A percentile compares a stretch with the other conserved stretches of the same genome.
Evolutionary conservation across 2,113 vertebrate species (phyloP).

Genomic region (Petrocephalus zakoni): DNA sequence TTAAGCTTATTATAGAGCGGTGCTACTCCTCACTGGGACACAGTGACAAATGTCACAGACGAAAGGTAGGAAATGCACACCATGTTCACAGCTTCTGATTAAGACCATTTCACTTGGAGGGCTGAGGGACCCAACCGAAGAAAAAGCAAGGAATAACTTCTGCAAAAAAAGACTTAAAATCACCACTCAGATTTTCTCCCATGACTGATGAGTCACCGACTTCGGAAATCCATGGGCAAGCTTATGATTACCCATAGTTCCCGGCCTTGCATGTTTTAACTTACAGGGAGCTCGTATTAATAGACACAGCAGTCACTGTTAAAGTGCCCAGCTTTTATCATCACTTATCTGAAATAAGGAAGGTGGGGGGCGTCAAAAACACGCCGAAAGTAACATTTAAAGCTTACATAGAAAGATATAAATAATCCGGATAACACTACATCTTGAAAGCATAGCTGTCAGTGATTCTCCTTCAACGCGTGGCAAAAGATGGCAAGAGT

Average conservation of each 20-base stretch:
- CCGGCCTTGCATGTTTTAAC: constrained; percentile 14
- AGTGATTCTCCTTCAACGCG: neutral
- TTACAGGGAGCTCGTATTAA: constrained; percentile 13
- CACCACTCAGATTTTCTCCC: neutral
- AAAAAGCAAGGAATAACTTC: neutral
- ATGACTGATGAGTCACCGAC: constrained; percentile 1
- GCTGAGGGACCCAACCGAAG: neutral
- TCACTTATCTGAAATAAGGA: constrained; percentile 24
- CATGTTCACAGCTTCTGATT: neutral
- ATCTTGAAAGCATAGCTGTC: constrained; percentile 21
- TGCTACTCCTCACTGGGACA: neutral
- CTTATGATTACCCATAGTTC: neutral
- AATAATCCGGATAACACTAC: neutral
- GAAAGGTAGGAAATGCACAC: neutral
- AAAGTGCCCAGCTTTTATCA: constrained; percentile 27
- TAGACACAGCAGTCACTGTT: constrained; percentile 22
- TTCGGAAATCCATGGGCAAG: neutral
- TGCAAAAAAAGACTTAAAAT: neutral
- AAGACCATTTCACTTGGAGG: neutral
- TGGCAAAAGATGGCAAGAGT: neutral
- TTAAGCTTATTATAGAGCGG: neutral
- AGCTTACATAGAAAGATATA: constrained; percentile 24
- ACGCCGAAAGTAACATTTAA: constrained; percentile 16
- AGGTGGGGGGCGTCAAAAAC: constrained; percentile 2
- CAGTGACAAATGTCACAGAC: neutral